A percentile compares a stretch with the other conserved stretches of the same genome.
These are phyloP conservation scores for Enteromius unitaeniatus DNA, from an alignment of 2,797 vertebrate genomes.

Conservation along the genomic window DNA sequence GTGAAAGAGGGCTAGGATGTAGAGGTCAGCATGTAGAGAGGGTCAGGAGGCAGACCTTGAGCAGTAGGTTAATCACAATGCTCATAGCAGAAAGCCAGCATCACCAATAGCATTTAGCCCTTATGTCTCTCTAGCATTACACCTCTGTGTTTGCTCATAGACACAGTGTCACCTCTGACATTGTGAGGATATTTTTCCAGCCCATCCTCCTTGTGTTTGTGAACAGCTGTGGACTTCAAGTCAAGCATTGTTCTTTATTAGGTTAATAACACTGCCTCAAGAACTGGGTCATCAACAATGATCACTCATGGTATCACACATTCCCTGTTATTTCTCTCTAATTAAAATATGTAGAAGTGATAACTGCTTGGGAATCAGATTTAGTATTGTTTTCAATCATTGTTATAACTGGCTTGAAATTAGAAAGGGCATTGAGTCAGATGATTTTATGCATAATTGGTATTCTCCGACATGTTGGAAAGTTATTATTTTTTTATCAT, in stretches of 20 bases:
- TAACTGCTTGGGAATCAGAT: not conserved
- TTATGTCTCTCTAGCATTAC: conserved; percentile 22
- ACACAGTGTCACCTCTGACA: conserved; percentile 32
- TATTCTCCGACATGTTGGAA: not conserved
- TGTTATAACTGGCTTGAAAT: not conserved
- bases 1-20: conserved; percentile 19
- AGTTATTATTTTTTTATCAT: not conserved
- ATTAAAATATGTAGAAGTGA: conserved; percentile 15
- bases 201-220: conserved; percentile 22
- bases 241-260: conserved; percentile 19
- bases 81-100: conserved; percentile 26
- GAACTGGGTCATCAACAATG: conserved; percentile 4
- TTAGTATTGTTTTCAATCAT: conserved; percentile 16
- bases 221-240: conserved; percentile 24
- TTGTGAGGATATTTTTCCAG: conserved; percentile 6
- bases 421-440: not conserved
- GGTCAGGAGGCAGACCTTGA: conserved; percentile 20
- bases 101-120: conserved; percentile 33
- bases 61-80: conserved; percentile 39
- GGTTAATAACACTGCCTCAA: conserved; percentile 29
- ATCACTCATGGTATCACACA: conserved; percentile 19
- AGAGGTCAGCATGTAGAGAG: conserved; percentile 37
- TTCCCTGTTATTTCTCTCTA: not conserved
- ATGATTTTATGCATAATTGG: not conserved
- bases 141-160: conserved; percentile 14